Evolutionary conservation across 1,140 invertebrate genomes (phyloP).

Genomic region (Oreohelix idahoensis): DNA sequence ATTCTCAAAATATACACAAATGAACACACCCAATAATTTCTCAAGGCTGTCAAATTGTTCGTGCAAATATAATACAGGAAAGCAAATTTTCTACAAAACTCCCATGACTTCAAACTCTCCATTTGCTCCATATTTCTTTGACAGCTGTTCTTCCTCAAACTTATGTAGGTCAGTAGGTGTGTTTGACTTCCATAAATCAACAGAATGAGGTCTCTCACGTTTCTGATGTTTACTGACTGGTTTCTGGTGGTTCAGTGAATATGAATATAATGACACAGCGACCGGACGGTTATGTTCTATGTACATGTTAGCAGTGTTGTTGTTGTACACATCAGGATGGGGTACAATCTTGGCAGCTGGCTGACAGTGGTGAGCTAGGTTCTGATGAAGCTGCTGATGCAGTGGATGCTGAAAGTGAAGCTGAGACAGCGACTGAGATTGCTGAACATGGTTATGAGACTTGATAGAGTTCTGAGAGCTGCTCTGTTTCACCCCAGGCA

Average conservation of each 20-base stretch:
- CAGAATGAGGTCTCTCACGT: constrained; percentile 9
- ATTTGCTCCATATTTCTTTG: constrained; percentile 38
- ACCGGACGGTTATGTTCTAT: constrained; percentile 17
- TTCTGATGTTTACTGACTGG: neutral
- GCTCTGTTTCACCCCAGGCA: constrained; percentile 15
- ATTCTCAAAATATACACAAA: neutral
- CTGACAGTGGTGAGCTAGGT: neutral
- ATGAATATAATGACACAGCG: neutral
- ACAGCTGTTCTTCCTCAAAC: constrained; percentile 40
- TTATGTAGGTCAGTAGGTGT: constrained; percentile 24
- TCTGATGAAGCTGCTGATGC: constrained; percentile 4
- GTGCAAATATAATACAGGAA: neutral
- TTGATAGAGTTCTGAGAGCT: constrained; percentile 16
- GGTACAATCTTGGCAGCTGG: constrained; percentile 25
- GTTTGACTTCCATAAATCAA: constrained; percentile 21
- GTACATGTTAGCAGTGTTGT: constrained; percentile 25
- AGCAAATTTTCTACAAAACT: constrained; percentile 24
- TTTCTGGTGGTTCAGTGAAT: constrained; percentile 12
- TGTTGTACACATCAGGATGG: constrained; percentile 36
- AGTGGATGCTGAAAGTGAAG: constrained; percentile 9
- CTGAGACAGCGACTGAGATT: constrained; percentile 2
- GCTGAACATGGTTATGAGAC: neutral
- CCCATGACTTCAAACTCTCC: constrained; percentile 42
- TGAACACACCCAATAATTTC: neutral
- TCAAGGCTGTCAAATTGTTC: neutral